Base-by-base conservation (phyloP, 2,113 vertebrate species). In the Proteles cristata region DNA sequence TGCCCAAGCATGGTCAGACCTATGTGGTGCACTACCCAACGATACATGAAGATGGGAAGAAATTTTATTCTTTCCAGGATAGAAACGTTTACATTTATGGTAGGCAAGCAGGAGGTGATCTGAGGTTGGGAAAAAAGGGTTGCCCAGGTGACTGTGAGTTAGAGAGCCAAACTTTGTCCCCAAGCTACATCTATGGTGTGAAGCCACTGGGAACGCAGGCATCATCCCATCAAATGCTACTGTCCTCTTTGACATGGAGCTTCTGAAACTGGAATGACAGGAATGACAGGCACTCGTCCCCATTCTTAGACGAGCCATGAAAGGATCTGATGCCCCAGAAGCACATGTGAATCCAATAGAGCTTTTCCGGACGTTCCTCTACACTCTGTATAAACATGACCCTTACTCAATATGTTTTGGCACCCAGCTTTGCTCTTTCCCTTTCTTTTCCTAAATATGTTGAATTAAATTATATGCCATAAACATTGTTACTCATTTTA, bases 121-220 rank as follows among this genome's bases (percentile, higher is more conserved):
- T 99, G 98, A 11, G 99, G 99, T 98, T 99, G 99, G 99, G 99
- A 99, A 50, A 99, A 99, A 97, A 99, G 99, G 9, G 99, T 99
- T 0, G 99, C 98, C 95, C 99, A 99, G 99, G 99, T 99, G 39
- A 76, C 23, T 76, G 12, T 99, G 2, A 99, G 99, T 66, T 99
- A 98, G 99, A 90, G 99, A 77, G 45, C 99, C 82, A 99, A 98
- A 98, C 98, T 99, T 98, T 99, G 98, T 99, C 99, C 25, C 98
- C 99, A 82, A 99, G 99, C 84, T 92, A 98, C 2, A 99, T 99
- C 45, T 99, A 99, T 8, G 11, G 73, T 45, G 39, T 0, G 99
- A 99, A 93, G 94, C 97, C 33, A 99, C 99, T 90, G 99, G 99
- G 35, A 99, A 99, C 97, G 99, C 99, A 7, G 99, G 99, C 83